Base-by-base conservation (phyloP, 2,888 invertebrate genomes). In the Thymelicus lineola region DNA sequence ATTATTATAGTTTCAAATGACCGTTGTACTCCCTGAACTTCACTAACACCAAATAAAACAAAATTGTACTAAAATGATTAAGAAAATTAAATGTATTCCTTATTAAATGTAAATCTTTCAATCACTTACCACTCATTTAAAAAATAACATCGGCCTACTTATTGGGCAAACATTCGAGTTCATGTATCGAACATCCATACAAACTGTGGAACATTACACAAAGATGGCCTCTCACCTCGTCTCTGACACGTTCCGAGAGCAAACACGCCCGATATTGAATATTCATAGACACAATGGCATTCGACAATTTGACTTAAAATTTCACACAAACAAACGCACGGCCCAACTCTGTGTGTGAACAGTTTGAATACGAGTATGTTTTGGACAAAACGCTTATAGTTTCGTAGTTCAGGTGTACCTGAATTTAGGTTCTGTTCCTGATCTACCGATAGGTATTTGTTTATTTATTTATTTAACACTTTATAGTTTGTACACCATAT, bases 231-330 rank as follows among this genome's bases (percentile, higher is more conserved):
- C 78, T 83, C 80, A 82, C 82, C 83, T 79, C 73, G 69, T 69
- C 72, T 77, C 68, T 71, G 72, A 76, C 75, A 77, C 78, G 75
- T 77, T 70, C 77, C 70, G 42, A 74, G 74, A 83, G 82, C 85
- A 81, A 79, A 84, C 82, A 77, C 72, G 77, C 77, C 75, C 79
- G 36, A 62, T 48, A 79, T 84, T 92, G 89, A 90, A 92, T 93
- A 92, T 92, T 92, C 91, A 93, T 86, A 80, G 78, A 84, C 82
- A 81, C 81, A 78, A 81, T 78, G 84, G 83, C 80, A 87, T 88
- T 87, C 85, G 85, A 86, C 88, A 90, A 89, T 88, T 89, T 90
- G 89, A 86, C 89, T 87, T 86, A 85, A 88, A 88, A 89, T 92
- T 91, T 93, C 91, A 92, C 91, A 89, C 92, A 91, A 92, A 91